Base-by-base conservation (phyloP, 1,140 invertebrate species). In the Armadillidium nasatum region DNA sequence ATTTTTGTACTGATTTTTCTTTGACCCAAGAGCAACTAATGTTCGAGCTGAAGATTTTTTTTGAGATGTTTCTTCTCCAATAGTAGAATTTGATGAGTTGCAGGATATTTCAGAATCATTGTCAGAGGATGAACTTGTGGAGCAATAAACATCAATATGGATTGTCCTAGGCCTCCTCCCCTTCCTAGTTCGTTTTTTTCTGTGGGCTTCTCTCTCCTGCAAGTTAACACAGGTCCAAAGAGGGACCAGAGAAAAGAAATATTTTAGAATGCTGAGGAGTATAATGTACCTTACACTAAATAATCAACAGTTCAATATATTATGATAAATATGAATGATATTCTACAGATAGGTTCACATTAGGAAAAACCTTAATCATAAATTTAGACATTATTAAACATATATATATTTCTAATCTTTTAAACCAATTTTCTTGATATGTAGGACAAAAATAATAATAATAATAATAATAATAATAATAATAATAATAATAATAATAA, bases 141-240 rank as follows among this genome's bases (percentile, higher is more conserved):
- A 77, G 82, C 91, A 92, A 80, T 92, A 92, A 6, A 92, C 91
- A 84, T 92, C 91, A 54, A 92, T 92, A 81, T 92, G 91, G 15
- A 92, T 90, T 0, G 90, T 92, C 72, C 90, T 85, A 2, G 90
- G 89, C 80, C 90, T 78, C 13, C 46, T 13, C 60, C 60, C 70
- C 60, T 70, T 73, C 4, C 72, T 72, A 60, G 73, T 46, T 23
- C 66, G 70, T 45, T 44, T 68, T 21, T 23, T 69, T 60, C 45
- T 67, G 22, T 45, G 73, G 21, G 44, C 50, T 60, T 43, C 33
- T 54, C 71, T 70, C 22, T 78, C 78, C 22, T 70, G 70, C 33
- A 71, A 70, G 43, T 72, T 69, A 44, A 33, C 33, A 15, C 50
- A 60, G 11, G 11, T 7, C 11, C 50, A 60, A 19, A 60, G 19